Evolutionary conservation across 1,140 invertebrate species (phyloP), one percentile per base, ranked within the genome.

Genomic region (Trissolcus basalis): DNA sequence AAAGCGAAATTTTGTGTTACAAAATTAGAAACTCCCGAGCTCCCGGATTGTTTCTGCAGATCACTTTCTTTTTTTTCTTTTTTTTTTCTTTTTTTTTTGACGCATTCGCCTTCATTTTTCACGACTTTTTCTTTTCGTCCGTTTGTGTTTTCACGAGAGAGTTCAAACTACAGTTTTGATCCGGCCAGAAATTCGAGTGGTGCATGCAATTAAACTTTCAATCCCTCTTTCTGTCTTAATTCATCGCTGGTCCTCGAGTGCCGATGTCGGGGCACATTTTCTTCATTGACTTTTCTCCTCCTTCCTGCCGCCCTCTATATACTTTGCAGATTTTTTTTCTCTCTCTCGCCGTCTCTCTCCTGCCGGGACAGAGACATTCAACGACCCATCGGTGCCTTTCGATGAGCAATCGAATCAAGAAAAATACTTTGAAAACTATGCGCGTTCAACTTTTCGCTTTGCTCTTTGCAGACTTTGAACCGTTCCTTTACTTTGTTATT

Each of bases 141-240:
- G 53, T 4, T 4, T 15, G 51, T 14, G 47, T 56, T 55, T 58
- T 43, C 15, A 49, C 35, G 55, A 77, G 12, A 61, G 72, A 35
- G 36, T 39, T 39, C 19, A 6, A 27, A 27, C 1, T 6, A 27
- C 48, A 71, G 73, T 78, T n/a, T n/a, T 79, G 77, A 79, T 79
- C 79, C 58, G 74, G 58, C 68, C 71, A 48, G 72, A 67, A 64
- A 61, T 71, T 71, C 79, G 58, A 83, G 71, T 58, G 59, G 69
- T 85, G 82, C 82, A 85, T 82, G 80, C 80, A 85, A 86, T 86
- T 86, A 85, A 85, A 84, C 81, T 84, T 84, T 79, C 79, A 82
- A 80, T 83, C 77, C 70, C 79, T 76, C 63, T 65, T 78, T 72
- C 80, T 81, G 78, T 73, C 71, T 73, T 61, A 75, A 78, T 78